A percentile compares a stretch with the other conserved stretches of the same genome.
Evolutionary conservation across 2,797 vertebrate species (phyloP).

Genomic region (Pangasius larnaudii): DNA sequence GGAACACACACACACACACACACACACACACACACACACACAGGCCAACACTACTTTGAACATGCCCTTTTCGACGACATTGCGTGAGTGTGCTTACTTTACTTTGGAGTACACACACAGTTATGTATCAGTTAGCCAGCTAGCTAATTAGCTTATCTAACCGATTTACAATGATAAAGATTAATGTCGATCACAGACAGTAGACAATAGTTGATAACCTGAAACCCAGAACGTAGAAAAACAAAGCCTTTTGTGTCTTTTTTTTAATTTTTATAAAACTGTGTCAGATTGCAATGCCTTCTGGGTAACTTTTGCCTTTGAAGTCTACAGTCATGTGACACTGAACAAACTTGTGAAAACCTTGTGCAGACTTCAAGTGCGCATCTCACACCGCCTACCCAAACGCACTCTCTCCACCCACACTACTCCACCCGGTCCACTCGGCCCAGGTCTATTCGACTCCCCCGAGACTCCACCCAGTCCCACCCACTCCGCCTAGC

Average conservation of each 20-base stretch:
- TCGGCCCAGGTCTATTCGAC: too few relatives aligned
- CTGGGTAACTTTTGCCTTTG: not conserved
- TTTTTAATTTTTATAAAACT: not conserved
- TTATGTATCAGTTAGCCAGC: not conserved
- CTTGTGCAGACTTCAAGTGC: not conserved
- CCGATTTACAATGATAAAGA: not conserved
- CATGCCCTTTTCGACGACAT: not conserved
- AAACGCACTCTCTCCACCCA: not conserved
- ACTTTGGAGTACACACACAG: not conserved
- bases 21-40: constrained; percentile 26
- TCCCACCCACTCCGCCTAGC: not conserved
- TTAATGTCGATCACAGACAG: too few relatives aligned
- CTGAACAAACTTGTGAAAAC: not conserved
- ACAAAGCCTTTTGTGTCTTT: not conserved
- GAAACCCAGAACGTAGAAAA: not conserved
- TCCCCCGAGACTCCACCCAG: not conserved
- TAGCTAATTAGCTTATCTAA: not conserved
- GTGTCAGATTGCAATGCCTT: not conserved
- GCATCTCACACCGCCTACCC: too few relatives aligned
- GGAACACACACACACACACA: constrained; percentile 15
- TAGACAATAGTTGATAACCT: too few relatives aligned
- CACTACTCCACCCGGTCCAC: not conserved
- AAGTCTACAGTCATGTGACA: not conserved
- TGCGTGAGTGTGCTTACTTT: too few relatives aligned
- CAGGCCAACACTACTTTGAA: not conserved